Evolutionary conservation across 2,113 vertebrate genomes (phyloP).

Genomic region (Lepisosteus oculatus): DNA sequence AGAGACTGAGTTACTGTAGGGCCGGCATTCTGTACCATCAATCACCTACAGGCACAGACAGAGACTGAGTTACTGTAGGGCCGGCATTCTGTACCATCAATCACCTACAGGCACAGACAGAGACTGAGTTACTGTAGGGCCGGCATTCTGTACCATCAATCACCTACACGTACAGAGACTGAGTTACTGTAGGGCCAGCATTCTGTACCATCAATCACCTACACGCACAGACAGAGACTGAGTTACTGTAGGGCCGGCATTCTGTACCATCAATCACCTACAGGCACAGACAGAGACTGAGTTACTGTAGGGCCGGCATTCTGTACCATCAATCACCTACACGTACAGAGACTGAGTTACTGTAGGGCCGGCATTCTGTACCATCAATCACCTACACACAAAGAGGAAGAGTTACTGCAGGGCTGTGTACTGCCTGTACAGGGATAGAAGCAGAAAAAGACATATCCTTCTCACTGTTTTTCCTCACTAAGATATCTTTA

Average conservation of each 20-base stretch:
- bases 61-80: constrained; percentile 81
- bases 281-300: background rate
- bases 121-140: background rate
- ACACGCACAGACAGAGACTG: constrained; percentile 22
- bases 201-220: constrained; percentile 92
- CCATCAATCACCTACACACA: background rate
- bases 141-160: too few species aligned
- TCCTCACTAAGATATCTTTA: too few species aligned
- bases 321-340: too few species aligned
- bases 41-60: too few species aligned
- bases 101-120: constrained; percentile 67
- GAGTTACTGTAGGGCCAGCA: constrained; percentile 91
- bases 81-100: constrained; percentile 88
- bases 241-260: background rate
- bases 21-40: too few species aligned
- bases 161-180: constrained; percentile 74
- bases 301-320: too few species aligned
- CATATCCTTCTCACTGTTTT: too few species aligned
- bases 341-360: too few species aligned
- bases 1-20: background rate
- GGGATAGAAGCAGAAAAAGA: too few species aligned
- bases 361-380: too few species aligned
- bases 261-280: too few species aligned
- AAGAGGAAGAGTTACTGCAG: background rate
- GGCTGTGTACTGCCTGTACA: too few species aligned